Evolutionary conservation across 2,888 invertebrate species (phyloP).

Genomic region (Eristalis pertinax): DNA sequence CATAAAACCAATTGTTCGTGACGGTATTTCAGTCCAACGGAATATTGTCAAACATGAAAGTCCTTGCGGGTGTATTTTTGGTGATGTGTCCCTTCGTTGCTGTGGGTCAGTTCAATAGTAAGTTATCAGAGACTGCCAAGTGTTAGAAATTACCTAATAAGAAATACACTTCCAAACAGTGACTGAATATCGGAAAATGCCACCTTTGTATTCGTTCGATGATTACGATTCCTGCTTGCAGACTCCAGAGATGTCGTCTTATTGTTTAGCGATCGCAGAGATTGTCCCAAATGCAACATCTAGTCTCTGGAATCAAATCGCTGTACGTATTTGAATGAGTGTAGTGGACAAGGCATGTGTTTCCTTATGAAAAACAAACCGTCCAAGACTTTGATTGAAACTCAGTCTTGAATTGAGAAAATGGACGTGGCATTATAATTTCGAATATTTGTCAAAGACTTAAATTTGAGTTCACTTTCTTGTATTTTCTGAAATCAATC

Average conservation of each 20-base stretch:
- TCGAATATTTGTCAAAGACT: too few species aligned
- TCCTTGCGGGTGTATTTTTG: neutral
- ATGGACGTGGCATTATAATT: too few species aligned
- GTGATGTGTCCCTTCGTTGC: conserved; percentile 9
- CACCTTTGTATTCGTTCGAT: conserved; percentile 78
- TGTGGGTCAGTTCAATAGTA: conserved; percentile 54
- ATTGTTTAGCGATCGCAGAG: conserved; percentile 78
- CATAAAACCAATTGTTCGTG: too few species aligned
- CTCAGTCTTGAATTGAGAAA: too few species aligned
- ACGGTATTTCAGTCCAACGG: too few species aligned
- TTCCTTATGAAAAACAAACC: too few species aligned
- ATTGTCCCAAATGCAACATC: conserved; percentile 75
- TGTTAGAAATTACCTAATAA: neutral
- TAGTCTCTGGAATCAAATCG: conserved; percentile 76
- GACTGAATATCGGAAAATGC: conserved; percentile 80
- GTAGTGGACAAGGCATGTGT: too few species aligned
- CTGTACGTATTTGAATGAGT: conserved; percentile 30
- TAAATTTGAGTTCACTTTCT: too few species aligned
- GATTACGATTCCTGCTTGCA: conserved; percentile 80
- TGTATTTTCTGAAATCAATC: too few species aligned
- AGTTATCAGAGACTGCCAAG: conserved; percentile 6
- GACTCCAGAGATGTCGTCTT: conserved; percentile 66
- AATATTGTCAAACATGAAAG: conserved; percentile 20
- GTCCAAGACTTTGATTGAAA: too few species aligned
- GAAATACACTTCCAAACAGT: conserved; percentile 72